phyloP scores from a whole-genome alignment of 2,888 invertebrate species.

The Eumerus sabulonum region DNA sequence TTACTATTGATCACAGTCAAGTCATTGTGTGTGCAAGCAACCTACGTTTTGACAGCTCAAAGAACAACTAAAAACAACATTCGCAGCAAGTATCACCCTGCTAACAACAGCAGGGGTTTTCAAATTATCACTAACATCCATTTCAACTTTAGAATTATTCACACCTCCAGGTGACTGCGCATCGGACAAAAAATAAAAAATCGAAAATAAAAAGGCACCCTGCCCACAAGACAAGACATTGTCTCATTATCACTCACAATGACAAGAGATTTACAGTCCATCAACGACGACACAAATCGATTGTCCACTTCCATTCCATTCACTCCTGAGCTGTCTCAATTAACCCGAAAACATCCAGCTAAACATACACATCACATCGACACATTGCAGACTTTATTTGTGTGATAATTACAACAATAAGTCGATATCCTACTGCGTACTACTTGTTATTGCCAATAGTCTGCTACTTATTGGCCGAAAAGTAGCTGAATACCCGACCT shows the following conservation, averaged over 20 bases:
- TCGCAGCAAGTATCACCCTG: no score
- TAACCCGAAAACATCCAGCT: slow-evolving; percentile 56
- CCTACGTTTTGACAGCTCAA: no score
- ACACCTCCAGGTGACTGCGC: slow-evolving; percentile 54
- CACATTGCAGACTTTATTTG: slow-evolving; percentile 16
- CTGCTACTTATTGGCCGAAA: slow-evolving; percentile 68
- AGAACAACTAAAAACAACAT: no score
- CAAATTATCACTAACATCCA: neutral
- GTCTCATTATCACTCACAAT: slow-evolving; percentile 26
- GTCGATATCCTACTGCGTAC: slow-evolving; percentile 38
- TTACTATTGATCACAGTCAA: no score
- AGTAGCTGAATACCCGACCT: slow-evolving; percentile 49
- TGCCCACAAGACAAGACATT: slow-evolving; percentile 31
- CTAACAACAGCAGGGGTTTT: no score
- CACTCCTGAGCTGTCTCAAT: slow-evolving; percentile 41
- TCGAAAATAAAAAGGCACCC: neutral
- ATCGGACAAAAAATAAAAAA: slow-evolving; percentile 16
- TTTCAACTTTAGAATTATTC: slow-evolving; percentile 45
- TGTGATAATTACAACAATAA: slow-evolving; percentile 59
- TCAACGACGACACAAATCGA: slow-evolving; percentile 57
- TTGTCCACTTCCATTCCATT: slow-evolving; percentile 29
- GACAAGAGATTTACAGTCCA: slow-evolving; percentile 49
- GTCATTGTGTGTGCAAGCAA: no score
- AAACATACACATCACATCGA: slow-evolving; percentile 25
- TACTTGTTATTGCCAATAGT: slow-evolving; percentile 42